phyloP scores from a whole-genome alignment of 92 coral and sea anemone species.

The Pocillopora grandis region DNA sequence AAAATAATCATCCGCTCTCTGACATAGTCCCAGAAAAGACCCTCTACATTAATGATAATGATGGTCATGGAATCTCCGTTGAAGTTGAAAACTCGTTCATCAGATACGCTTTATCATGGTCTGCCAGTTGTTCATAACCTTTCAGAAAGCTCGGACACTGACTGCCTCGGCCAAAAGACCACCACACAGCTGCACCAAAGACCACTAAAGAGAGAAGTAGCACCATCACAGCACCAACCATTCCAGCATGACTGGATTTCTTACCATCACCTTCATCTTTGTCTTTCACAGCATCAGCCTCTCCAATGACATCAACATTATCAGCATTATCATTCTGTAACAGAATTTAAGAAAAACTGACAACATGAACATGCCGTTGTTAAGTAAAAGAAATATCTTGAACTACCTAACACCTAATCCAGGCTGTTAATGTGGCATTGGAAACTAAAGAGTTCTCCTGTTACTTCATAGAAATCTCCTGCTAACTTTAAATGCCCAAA shows the following conservation, averaged over 20 bases:
- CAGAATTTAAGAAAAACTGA: neutral
- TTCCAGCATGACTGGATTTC: conserved; percentile 1
- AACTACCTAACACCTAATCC: too few species aligned
- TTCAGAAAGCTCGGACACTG: conserved; percentile 17
- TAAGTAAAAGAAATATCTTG: too few species aligned
- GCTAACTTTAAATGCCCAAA: too few species aligned
- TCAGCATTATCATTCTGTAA: conserved; percentile 27
- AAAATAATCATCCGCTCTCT: too few species aligned
- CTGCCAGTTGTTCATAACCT: conserved; percentile 39
- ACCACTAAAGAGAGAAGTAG: conserved; percentile 17
- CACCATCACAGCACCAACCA: conserved; percentile 14
- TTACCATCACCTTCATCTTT: neutral
- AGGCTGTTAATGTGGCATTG: too few species aligned
- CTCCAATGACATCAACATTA: neutral
- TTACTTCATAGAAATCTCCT: too few species aligned
- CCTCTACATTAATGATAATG: too few species aligned
- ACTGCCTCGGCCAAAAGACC: conserved; percentile 31
- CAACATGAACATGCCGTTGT: too few species aligned
- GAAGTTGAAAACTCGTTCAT: conserved; percentile 19
- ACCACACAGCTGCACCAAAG: conserved; percentile 34
- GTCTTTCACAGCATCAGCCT: neutral
- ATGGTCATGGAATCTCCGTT: neutral
- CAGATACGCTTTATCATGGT: neutral
- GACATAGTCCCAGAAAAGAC: too few species aligned
- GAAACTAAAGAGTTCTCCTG: too few species aligned